Evolutionary conservation across 2,888 invertebrate species (phyloP), one percentile per base, ranked within the genome.

Genomic region (Chrysomela aeneicollis): DNA sequence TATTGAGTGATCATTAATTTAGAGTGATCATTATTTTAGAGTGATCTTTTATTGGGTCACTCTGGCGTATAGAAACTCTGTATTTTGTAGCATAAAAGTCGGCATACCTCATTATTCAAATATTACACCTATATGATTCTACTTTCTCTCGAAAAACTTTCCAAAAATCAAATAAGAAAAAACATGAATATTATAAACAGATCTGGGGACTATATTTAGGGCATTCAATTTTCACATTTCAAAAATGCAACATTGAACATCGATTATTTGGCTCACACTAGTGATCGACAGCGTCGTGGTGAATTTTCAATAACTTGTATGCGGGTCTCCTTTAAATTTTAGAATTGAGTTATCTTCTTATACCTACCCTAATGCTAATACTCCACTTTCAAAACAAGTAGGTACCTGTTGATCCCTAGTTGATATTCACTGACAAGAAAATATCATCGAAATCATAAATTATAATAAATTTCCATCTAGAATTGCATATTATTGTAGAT

Each of bases 231-330:
- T 66, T 63, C 69, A 70, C 68, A 70, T 70, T 72, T 71, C 71
- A 71, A 73, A 73, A 75, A 75, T 75, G 75, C 75, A 75, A 75
- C 74, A 75, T 70, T 73, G 65, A 72, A 69, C 70, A 72, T 64
- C 70, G 57, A 72, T 52, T 66, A 61, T 32, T 62, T 32, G 47
- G 42, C 26, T 51, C 42, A 58, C 15, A 37, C 59, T 59, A 66
- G 52, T 21, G 49, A 59, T 54, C 55, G 51, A 55, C 54, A 53
- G 21, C 9, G 55, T 54, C 62, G 47, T 59, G 59, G 18, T 59
- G 37, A 26, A 17, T 42, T 54, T 46, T n/a, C 26, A 18, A 19
- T 57, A n/a, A n/a, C 6, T 55, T 0, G 42, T 37, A 65, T n/a
- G 26, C 10, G 51, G 2, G 26, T 26, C 50, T 51, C 9, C n/a